Percentiles rank a stretch among this genome's conserved stretches.
phyloP scores from a whole-genome alignment of 2,113 vertebrate species.

The Engystomops pustulosus region DNA sequence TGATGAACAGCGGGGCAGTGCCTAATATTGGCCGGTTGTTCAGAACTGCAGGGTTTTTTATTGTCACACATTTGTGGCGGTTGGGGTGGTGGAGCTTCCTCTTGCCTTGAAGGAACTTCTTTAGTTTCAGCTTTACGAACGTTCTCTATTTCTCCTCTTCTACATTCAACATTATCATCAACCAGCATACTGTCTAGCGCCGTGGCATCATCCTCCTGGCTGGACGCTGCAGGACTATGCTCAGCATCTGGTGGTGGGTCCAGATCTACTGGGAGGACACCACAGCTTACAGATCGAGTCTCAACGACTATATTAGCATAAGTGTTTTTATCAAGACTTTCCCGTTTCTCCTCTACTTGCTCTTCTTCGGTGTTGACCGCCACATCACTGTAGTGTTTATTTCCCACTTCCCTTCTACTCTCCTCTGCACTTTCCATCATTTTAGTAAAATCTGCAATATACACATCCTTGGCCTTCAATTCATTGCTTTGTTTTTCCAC shows the following conservation, averaged over 20 bases:
- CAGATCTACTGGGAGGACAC: neutral
- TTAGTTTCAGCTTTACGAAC: neutral
- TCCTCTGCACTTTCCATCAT: conserved; percentile 64
- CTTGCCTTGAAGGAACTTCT: neutral
- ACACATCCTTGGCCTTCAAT: conserved; percentile 80
- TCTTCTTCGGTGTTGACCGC: conserved; percentile 71
- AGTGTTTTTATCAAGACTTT: conserved; percentile 72
- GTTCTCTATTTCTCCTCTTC: neutral
- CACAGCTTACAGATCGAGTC: conserved; percentile 61
- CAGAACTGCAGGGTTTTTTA: neutral
- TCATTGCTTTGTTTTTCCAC: conserved; percentile 81
- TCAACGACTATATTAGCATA: conserved; percentile 66
- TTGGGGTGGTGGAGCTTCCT: neutral
- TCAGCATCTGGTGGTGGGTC: conserved; percentile 41
- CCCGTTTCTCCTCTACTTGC: conserved; percentile 47
- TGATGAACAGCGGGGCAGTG: conserved; percentile 60
- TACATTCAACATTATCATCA: neutral
- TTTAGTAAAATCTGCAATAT: conserved; percentile 78
- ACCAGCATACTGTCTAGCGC: neutral
- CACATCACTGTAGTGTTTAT: conserved; percentile 62
- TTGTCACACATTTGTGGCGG: neutral
- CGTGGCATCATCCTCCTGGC: neutral
- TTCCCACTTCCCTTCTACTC: neutral
- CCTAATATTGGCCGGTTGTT: conserved; percentile 28
- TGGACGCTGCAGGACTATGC: neutral